Base-by-base conservation (phyloP, 1,140 invertebrate genomes). In the Diorhabda elongata region DNA sequence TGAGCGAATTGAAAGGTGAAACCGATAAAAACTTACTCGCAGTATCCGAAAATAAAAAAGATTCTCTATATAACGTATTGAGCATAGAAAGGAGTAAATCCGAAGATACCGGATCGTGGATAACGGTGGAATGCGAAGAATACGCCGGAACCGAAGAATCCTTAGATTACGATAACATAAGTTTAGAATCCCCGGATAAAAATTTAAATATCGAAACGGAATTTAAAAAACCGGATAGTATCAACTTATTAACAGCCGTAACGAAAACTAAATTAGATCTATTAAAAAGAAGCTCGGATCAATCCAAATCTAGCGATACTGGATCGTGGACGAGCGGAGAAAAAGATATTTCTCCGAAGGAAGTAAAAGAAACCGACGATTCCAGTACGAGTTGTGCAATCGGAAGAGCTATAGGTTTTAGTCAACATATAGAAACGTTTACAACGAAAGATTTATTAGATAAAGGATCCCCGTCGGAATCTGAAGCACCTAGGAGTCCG, bases 351-450 rank as follows among this genome's bases (percentile, higher is more conserved):
- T 80, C 79, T 65, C 79, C 79, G n/a, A 76, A 77, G 65, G 58
- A 75, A 52, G 61, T 85, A 7, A 86, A 86, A 82, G 84, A 89
- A 44, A 90, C 90, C 63, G 91, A 92, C 73, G 90, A 91, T 67
- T 91, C 91, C 3, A 92, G 90, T 74, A 87, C 90, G 4, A 92
- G 90, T 71, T 92, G 90, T 78, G 91, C 90, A 0, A 92, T 92
- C 73, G 90, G 90, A 9, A 83, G 89, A 66, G 89, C 90, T 0
- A 81, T 92, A 66, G 91, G 91, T 3, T 89, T 92, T 68, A 91
- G 90, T 5, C 89, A 91, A 78, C 87, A 88, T 75, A 88, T 89
- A 68, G 87, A 88, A 70, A 87, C 86, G 72, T 82, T 83, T 64
- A 72, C 78, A 5, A 74, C 71, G 2, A 73, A 73, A 42, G 79